Evolutionary conservation across 2,888 invertebrate genomes (phyloP), one percentile per base, ranked within the genome.

Genomic region (Melanostoma mellinum): DNA sequence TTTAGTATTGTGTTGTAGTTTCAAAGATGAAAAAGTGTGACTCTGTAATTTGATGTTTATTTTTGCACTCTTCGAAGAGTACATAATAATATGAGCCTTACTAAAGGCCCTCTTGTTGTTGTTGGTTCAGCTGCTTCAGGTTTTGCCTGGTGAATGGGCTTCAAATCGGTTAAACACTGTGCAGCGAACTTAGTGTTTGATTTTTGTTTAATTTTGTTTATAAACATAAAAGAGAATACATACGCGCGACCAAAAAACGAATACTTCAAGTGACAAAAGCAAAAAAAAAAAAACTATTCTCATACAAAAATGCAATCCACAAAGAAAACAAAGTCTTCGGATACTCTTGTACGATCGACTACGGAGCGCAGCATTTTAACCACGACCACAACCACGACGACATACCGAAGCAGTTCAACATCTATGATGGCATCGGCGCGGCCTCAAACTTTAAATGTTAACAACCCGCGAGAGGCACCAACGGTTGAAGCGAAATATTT

Each of bases 381-480:
- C 20, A 75, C 78, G 35, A 69, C 69, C 33, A 69, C 74, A 42
- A 68, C 74, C 30, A 72, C 76, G n/a, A 79, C 86, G 42, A 87
- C 88, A 32, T 87, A 85, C 58, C 88, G 90, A 67, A 90, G 90
- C 78, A 89, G 88, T 80, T 89, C 89, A 32, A 88, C 90, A 3
- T 76, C 80, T 10, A 77, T 65, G 38, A 61, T 88, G 72, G 86
- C 86, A 74, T 85, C 89, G 58, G 56, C 87, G 3, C 87, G 91
- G 32, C 91, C 91, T 52, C 90, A 90, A 86, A 90, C 91, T 9
- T 87, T 91, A 61, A 90, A 91, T 87, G 91, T 91, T 58, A 88
- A 89, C 78, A 88, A 90, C 87, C 86, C 87, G 76, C 89, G 87
- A 74, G 89, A 90, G 87, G 89, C 89, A 86, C 90, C 90, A 85